Conservation (phyloP, 2,113 vertebrate genomes). For the Lagopus muta region DNA sequence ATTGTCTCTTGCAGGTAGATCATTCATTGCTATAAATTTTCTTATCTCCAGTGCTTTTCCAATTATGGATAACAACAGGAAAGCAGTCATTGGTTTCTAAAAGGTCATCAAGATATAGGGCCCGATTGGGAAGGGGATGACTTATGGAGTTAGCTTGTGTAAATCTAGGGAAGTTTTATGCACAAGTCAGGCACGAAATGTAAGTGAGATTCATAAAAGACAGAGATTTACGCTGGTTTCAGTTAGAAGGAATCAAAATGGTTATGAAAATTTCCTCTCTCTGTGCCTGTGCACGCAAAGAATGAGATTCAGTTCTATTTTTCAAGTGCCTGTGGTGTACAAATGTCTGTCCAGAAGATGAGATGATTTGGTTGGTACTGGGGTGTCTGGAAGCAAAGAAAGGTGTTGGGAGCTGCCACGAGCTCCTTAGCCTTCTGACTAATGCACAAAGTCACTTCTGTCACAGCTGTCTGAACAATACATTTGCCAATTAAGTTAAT, state of each 20-base stretch:
- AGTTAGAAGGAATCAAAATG: constrained; percentile 53
- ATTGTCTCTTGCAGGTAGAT: constrained; percentile 77
- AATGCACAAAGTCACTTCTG: constrained; percentile 42
- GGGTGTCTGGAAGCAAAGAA: background rate
- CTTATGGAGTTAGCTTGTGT: constrained; percentile 72
- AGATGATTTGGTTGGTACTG: fast-evolving
- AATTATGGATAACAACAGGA: constrained; percentile 81
- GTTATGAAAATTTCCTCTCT: constrained; percentile 55
- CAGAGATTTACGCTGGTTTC: constrained; percentile 62
- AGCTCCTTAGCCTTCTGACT: constrained; percentile 57
- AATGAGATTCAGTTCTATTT: background rate
- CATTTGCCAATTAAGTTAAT: constrained; percentile 70
- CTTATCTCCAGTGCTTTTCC: constrained; percentile 81
- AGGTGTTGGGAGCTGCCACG: constrained; percentile 29
- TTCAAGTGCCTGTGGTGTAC: fast-evolving
- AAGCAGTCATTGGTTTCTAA: constrained; percentile 76
- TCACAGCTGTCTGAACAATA: constrained; percentile 68
- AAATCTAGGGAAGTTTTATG: constrained; percentile 81
- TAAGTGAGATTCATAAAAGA: constrained; percentile 76
- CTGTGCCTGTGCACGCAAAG: background rate
- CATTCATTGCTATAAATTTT: constrained; percentile 75
- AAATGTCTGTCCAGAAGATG: too few species aligned
- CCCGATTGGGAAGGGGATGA: constrained; percentile 70
- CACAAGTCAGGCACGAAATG: constrained; percentile 71
- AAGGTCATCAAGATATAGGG: constrained; percentile 80